These are phyloP conservation scores for Grus americana DNA, from an alignment of 2,113 vertebrate species.

Conservation along the genomic window DNA sequence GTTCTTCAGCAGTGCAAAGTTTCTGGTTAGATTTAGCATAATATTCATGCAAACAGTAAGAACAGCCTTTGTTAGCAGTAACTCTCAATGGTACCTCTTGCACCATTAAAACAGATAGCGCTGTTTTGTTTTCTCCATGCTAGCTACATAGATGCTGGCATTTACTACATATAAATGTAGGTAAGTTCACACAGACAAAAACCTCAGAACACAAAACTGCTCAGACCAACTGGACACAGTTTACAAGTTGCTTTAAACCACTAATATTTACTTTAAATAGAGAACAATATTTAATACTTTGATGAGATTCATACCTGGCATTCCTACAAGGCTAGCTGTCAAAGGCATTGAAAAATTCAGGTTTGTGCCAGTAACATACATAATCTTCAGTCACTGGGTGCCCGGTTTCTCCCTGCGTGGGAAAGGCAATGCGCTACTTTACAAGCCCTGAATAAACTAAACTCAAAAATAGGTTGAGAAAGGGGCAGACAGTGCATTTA, in stretches of 20 bases:
- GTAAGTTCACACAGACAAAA: neutral
- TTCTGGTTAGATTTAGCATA: neutral
- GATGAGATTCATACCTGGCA: neutral
- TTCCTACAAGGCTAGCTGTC: neutral
- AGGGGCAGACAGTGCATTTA: neutral
- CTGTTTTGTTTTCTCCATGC: neutral
- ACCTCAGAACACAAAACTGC: neutral
- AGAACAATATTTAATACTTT: neutral
- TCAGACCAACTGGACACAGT: neutral
- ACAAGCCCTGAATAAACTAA: neutral
- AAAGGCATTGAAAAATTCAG: neutral
- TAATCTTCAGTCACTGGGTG: neutral
- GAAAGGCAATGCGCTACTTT: neutral
- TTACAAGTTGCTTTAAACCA: neutral
- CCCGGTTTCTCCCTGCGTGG: neutral
- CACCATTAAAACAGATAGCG: neutral
- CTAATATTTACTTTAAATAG: neutral
- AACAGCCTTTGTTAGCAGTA: neutral
- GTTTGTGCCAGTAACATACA: neutral
- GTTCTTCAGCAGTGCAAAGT: neutral
- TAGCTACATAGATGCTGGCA: neutral
- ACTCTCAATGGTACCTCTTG: fast-evolving
- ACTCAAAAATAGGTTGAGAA: neutral
- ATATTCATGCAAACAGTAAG: neutral
- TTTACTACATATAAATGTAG: neutral